Base-by-base conservation (phyloP, 2,888 invertebrate genomes). In the Polylopha cassiicola region DNA sequence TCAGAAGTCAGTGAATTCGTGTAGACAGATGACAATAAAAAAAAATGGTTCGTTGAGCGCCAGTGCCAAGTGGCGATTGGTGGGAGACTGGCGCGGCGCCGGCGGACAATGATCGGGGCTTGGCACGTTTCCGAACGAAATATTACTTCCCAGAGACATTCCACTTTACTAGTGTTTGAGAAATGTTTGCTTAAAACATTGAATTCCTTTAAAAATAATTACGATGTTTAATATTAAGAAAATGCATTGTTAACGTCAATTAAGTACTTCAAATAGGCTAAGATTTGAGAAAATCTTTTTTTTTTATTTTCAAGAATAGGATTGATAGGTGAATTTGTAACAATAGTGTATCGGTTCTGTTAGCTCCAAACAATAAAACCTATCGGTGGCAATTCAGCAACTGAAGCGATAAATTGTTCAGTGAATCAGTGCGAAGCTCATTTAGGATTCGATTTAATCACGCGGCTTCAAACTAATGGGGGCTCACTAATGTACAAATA, bases 401-500 rank as follows among this genome's bases (percentile, higher is more conserved):
- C 32, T 30, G 49, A 31, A 36, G 9, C 37, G 27, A 22, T 23
- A 22, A 37, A 58, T 60, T 59, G 51, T 58, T 54, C 47, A 44
- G 45, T 28, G 53, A 57, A 61, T 64, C 61, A 61, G 53, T 53
- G 57, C 54, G 53, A 49, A 63, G 66, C 58, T 61, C 64, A 60
- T 55, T 63, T 51, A 57, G 49, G 51, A 52, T 60, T 58, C 58
- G 59, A 68, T 70, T 65, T 63, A 67, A 64, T 63, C 60, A 58
- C 47, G 39, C 50, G 49, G 52, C 64, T 67, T 55, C 51, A 65
- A 70, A 67, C 66, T 70, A 73, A 73, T 70, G 63, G 65, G 46
- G 44, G 53, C 46, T 44, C 47, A 53, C 54, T 64, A 63, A 68
- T 65, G 65, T 66, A 67, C 65, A 65, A 67, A 65, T 63, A 65